Evolutionary conservation across 1,140 invertebrate genomes (phyloP).

Genomic region (Heliconius eleuchia): DNA sequence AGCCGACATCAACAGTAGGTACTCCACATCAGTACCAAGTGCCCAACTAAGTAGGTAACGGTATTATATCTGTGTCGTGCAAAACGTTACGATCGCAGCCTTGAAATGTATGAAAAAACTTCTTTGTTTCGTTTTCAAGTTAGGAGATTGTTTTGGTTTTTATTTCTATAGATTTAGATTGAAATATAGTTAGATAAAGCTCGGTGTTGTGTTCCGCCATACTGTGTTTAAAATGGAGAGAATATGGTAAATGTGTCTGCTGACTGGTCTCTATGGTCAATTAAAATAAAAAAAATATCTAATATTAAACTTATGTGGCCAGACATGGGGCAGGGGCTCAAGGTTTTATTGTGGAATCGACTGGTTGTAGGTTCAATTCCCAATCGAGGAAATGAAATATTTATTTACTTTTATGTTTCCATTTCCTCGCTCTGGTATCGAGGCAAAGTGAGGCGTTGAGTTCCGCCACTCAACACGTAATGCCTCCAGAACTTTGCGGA

Average conservation of each 20-base stretch:
- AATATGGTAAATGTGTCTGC: not conserved
- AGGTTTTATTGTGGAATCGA: too few relatives aligned
- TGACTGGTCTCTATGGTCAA: not conserved
- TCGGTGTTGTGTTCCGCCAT: not conserved
- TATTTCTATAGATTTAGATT: not conserved
- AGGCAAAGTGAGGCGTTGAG: too few relatives aligned
- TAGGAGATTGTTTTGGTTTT: not conserved
- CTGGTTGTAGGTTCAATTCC: too few relatives aligned
- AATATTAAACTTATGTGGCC: too few relatives aligned
- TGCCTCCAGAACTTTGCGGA: too few relatives aligned
- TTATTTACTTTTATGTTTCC: too few relatives aligned
- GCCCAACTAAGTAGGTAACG: not conserved
- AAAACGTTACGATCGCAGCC: slow-evolving; percentile 1
- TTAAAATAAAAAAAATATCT: not conserved
- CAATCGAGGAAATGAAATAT: too few relatives aligned
- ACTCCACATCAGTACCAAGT: not conserved
- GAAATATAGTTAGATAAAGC: not conserved
- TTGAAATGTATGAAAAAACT: slow-evolving; percentile 7
- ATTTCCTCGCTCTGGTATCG: too few relatives aligned
- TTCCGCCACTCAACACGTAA: too few relatives aligned
- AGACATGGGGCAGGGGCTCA: too few relatives aligned
- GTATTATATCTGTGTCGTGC: slow-evolving; percentile 7
- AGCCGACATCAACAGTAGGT: not conserved
- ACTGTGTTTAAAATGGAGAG: not conserved
- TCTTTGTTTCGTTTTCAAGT: not conserved